A percentile compares a stretch with the other conserved stretches of the same genome.
Conservation (phyloP, 2,888 invertebrate species). For the Chaitophorus viminalis region DNA sequence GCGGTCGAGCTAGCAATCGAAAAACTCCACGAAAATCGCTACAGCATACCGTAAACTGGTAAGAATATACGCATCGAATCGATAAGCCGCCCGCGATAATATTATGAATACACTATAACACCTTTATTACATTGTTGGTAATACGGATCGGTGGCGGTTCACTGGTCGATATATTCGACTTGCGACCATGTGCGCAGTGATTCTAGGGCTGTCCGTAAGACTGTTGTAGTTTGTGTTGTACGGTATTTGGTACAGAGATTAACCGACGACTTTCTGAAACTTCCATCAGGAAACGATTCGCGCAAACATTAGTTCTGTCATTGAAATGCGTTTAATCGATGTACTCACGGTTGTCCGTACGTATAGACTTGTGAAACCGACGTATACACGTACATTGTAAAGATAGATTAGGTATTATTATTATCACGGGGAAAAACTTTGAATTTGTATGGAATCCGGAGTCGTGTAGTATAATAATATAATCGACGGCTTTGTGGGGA, state of each 20-base stretch:
- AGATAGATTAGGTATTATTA: no score
- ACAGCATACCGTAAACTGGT: neutral
- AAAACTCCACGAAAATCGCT: neutral
- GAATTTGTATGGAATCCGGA: neutral
- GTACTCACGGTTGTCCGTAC: neutral
- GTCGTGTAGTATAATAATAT: neutral
- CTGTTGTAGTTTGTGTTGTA: no score
- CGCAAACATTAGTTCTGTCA: slow-evolving; percentile 39
- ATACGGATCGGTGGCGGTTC: no score
- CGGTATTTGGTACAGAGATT: neutral
- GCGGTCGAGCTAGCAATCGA: neutral
- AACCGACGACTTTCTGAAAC: neutral
- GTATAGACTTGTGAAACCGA: neutral
- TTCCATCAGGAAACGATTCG: neutral
- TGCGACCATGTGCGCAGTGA: no score
- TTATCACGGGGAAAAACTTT: neutral
- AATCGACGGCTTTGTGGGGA: neutral
- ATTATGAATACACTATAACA: no score
- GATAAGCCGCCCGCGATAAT: neutral
- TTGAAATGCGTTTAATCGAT: slow-evolving; percentile 22
- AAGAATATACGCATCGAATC: neutral
- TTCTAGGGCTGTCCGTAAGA: no score
- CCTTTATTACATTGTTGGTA: no score
- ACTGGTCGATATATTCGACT: no score
- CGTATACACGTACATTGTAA: no score